Base-by-base conservation (phyloP, 2,888 invertebrate species). In the Parthenolecanium corni region DNA sequence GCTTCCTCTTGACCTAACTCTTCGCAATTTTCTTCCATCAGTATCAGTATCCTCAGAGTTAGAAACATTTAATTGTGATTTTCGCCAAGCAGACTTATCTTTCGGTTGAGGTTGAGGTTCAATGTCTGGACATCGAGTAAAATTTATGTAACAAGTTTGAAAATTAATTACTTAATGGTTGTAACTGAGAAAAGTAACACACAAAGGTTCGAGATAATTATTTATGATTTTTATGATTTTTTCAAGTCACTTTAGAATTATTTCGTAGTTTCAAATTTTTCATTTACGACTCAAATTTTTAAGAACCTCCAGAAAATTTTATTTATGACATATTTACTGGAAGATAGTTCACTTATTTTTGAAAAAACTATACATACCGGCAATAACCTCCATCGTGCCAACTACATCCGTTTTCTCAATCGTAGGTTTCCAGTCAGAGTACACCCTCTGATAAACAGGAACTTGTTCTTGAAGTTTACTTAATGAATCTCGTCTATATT, bases 401-500 rank as follows among this genome's bases (percentile, higher is more conserved):
- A 89, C 86, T 38, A 90, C 86, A 74, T 89, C 90, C 3, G 84
- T 82, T 73, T 85, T 85, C 71, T 89, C 89, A 52, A 87, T 80
- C 46, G 86, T 80, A 25, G 89, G 89, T 69, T 84, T 82, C 89
- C 90, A 89, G 71, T 88, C 87, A 18, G 82, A 81, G 71, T 84
- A 83, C 24, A 82, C 82, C 63, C 83, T 77, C 66, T 81, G 77
- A 71, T 84, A 84, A 73, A 0, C 71, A 52, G 44, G 46, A 12
- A 40, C 36, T 23, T 52, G 52, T 44, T 52, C 62, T 44, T 62
- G 52, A 2, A 52, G 25, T 42, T 52, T 62, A 2, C 40, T 40
- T 14, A 42, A 24, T 1, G 52, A 42, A 44, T 52, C 52, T 62
- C 44, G 52, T n/a, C 52, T 16, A 23, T 46, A 57, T 44, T 57